phyloP scores from a whole-genome alignment of 2,113 vertebrate genomes.

The Dolichotis patagonum region DNA sequence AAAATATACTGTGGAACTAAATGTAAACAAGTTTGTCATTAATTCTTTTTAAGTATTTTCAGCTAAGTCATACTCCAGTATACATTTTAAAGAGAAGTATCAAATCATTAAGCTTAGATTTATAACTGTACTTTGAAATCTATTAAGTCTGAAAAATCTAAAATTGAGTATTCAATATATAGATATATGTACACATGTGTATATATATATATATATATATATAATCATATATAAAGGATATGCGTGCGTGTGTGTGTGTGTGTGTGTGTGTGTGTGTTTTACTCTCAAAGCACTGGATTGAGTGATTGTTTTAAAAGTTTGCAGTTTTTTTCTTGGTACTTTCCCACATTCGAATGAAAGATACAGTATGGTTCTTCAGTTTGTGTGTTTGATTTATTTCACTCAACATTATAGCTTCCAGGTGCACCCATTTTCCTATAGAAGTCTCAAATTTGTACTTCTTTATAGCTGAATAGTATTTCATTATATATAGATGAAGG shows the following conservation, averaged over 20 bases:
- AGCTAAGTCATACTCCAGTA: not conserved
- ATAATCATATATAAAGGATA: no score
- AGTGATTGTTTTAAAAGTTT: not conserved
- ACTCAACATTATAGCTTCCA: not conserved
- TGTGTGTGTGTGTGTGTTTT: no score
- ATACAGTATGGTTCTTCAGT: not conserved
- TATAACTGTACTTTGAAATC: not conserved
- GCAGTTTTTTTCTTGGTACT: not conserved
- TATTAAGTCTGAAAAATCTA: not conserved
- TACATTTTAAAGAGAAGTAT: not conserved
- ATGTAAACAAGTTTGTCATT: not conserved
- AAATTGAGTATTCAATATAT: not conserved
- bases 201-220: not conserved
- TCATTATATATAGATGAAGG: not conserved
- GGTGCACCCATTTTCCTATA: not conserved
- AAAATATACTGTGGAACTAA: not conserved
- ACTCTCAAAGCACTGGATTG: not conserved
- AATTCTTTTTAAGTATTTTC: conserved; percentile 28
- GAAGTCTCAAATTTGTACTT: not conserved
- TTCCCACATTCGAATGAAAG: not conserved
- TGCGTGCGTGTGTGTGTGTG: no score
- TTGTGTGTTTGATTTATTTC: not conserved
- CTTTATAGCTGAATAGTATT: not conserved
- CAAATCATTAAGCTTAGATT: not conserved
- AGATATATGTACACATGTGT: not conserved